Base-by-base conservation (phyloP, 1,140 invertebrate genomes). In the Drosophila carrolli region DNA sequence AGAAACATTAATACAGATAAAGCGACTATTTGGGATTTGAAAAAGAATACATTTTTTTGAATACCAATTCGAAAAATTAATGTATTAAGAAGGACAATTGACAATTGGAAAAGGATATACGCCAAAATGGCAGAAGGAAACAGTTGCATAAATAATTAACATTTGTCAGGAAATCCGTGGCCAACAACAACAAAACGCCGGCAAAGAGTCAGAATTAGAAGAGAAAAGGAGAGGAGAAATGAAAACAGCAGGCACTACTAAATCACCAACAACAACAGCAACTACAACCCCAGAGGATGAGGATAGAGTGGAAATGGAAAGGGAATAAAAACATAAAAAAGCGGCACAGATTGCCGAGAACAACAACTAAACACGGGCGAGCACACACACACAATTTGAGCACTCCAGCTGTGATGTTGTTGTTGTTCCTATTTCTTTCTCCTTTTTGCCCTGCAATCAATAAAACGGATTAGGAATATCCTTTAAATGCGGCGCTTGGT, bases 391-490 rank as follows among this genome's bases (percentile, higher is more conserved):
- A 57, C 10, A 54, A 32, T 54, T 27, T 43, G 37, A 72, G 65
- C 74, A 29, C 63, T 77, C 73, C 75, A 78, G 53, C 63, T 76
- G 70, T 77, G 74, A 54, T 57, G 53, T 53, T 65, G 54, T 75
- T 71, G 66, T 58, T 50, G 44, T 53, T 65, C 54, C 74, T 58
- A 55, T 58, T 50, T 37, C 27, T 29, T 50, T 38, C 50, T 71
- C 44, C 44, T 43, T 46, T 70, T 13, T 40, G 37, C 29, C 46
- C 75, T 89, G 84, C 84, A 88, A 88, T 88, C 84, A 88, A 88
- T 88, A 88, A 88, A 88, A 88, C 84, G 84, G 84, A 88, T 88
- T 88, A 89, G 84, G 63, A 89, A 84, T 84, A 88, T 88, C 84
- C 84, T 84, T 75, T 88, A 89, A 88, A 88, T 89, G 84, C 79